phyloP scores from a whole-genome alignment of 2,797 vertebrate genomes.

The Ceyx erithaca region DNA sequence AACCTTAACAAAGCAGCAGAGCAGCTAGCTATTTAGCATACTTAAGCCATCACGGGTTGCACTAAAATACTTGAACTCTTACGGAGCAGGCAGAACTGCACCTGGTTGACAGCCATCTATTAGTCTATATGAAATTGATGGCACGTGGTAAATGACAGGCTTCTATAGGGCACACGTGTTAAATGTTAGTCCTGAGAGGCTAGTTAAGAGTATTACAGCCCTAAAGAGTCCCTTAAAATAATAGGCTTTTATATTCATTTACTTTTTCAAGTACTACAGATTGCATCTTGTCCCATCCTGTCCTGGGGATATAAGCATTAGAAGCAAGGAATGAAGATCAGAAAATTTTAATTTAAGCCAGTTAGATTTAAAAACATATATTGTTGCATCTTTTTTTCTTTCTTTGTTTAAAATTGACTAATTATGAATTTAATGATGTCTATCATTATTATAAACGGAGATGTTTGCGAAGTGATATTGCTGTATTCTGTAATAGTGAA shows the following conservation, averaged over 20 bases:
- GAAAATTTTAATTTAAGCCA: not conserved
- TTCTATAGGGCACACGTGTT: conserved; percentile 35
- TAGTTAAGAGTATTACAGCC: conserved; percentile 49
- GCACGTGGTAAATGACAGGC: conserved; percentile 55
- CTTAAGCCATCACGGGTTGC: not conserved
- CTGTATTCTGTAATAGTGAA: not conserved
- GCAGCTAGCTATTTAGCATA: not conserved
- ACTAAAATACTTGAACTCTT: not conserved
- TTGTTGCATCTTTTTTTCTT: not conserved
- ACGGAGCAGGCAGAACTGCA: not conserved
- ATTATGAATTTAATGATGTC: conserved; percentile 13
- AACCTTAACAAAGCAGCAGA: conserved; percentile 9
- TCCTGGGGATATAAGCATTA: not conserved
- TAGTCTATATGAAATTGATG: conserved; percentile 40
- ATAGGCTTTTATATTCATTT: conserved; percentile 41
- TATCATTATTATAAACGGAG: conserved; percentile 7
- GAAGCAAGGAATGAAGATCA: not conserved
- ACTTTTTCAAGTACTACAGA: conserved; percentile 40
- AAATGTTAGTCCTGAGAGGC: conserved; percentile 51
- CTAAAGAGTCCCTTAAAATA: conserved; percentile 56
- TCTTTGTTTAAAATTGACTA: not conserved
- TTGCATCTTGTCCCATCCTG: conserved; percentile 21
- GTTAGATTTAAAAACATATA: not conserved
- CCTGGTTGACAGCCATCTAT: conserved; percentile 29
- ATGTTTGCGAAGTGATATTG: not conserved